Percentiles rank a stretch among this genome's conserved stretches.
phyloP scores from a whole-genome alignment of 2,113 vertebrate species.

The Bettongia penicillata region DNA sequence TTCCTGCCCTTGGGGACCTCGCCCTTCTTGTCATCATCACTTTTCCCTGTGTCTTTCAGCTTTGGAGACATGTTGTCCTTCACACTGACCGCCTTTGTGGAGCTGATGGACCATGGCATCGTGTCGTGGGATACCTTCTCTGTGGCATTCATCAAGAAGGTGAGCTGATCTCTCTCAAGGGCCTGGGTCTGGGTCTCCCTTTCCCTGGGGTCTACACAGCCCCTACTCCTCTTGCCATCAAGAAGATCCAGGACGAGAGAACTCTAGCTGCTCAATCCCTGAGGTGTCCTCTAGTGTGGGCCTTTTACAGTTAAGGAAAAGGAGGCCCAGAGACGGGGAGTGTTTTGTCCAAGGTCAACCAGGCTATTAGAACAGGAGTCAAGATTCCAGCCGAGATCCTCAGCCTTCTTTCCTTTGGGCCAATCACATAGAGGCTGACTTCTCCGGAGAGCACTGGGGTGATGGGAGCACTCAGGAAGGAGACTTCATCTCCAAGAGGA shows the following conservation, averaged over 20 bases:
- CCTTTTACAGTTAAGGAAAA: background rate
- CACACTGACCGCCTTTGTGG: constrained; percentile 98
- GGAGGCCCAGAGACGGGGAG: background rate
- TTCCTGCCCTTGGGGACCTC: too few relatives aligned
- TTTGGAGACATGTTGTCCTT: constrained; percentile 99
- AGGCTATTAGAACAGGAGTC: too few relatives aligned
- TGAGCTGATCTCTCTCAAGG: constrained; percentile 70
- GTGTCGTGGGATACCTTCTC: constrained; percentile 99
- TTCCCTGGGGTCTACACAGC: background rate
- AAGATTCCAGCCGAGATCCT: too few relatives aligned
- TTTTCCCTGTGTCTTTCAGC: constrained; percentile 86
- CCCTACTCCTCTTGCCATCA: background rate
- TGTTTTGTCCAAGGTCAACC: too few relatives aligned
- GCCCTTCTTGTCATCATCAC: background rate
- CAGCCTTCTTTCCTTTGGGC: too few relatives aligned
- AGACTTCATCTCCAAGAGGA: too few relatives aligned
- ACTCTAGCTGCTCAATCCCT: too few relatives aligned
- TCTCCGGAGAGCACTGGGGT: background rate
- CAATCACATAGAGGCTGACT: background rate
- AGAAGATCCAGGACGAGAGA: too few relatives aligned
- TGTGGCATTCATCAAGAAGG: constrained; percentile 99
- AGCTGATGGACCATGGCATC: constrained; percentile 99
- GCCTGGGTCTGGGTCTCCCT: background rate
- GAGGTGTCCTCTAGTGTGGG: too few relatives aligned
- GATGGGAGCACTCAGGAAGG: background rate